Evolutionary conservation across 2,797 vertebrate genomes (phyloP).

Genomic region (Heliangelus exortis): DNA sequence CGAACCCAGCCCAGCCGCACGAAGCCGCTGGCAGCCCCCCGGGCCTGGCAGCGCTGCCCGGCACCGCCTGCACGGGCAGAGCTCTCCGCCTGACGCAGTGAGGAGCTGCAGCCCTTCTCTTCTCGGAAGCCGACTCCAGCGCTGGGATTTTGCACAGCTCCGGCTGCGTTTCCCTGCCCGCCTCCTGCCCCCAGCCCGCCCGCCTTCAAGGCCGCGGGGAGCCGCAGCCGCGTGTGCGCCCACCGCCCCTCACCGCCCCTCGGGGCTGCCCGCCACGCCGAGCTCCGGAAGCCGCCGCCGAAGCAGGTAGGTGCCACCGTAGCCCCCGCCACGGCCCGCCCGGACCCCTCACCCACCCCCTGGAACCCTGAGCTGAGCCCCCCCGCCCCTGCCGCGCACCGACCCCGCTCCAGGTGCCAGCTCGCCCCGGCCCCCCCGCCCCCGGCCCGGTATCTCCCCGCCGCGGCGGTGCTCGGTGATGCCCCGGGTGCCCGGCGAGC

Average conservation of each 20-base stretch:
- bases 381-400: background rate
- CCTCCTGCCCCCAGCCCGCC: constrained; percentile 17
- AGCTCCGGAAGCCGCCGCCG: constrained; percentile 62
- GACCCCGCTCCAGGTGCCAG: background rate
- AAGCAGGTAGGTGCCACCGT: constrained; percentile 42
- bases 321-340: background rate
- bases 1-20: background rate
- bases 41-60: constrained; percentile 52
- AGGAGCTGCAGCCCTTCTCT: constrained; percentile 76
- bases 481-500: background rate
- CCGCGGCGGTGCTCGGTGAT: background rate
- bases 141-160: constrained; percentile 50
- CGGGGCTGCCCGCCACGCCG: background rate
- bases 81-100: constrained; percentile 82
- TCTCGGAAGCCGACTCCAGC: constrained; percentile 52
- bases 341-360: too few relatives aligned
- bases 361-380: background rate
- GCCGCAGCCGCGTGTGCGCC: background rate
- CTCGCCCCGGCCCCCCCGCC: background rate
- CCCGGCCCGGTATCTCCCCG: background rate
- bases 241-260: background rate
- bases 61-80: constrained; percentile 83
- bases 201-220: constrained; percentile 1
- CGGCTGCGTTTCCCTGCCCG: constrained; percentile 33
- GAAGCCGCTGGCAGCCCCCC: background rate